phyloP scores from a whole-genome alignment of 1,140 invertebrate genomes.

The Ridgeia piscesae region DNA sequence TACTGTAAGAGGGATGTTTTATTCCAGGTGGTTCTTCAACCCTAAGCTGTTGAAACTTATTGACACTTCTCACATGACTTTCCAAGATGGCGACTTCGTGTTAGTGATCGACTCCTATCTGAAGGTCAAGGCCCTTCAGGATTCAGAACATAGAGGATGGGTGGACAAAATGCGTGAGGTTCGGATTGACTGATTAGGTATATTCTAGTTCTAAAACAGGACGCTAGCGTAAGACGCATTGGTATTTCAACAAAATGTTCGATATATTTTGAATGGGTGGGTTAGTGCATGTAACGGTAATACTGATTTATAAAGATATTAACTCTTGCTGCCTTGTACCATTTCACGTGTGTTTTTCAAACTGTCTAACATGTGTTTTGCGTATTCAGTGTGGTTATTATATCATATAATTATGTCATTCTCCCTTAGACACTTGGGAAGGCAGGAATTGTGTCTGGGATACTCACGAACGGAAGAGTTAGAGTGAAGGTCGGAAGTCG shows the following conservation, averaged over 20 bases:
- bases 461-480: background rate
- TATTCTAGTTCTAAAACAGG: background rate
- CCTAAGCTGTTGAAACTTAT: background rate
- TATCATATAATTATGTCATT: background rate
- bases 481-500: background rate
- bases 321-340: too few species aligned
- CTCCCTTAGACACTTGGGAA: background rate
- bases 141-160: background rate
- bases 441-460: background rate
- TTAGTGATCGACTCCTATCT: background rate
- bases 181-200: background rate
- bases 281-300: too few species aligned
- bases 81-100: constrained; percentile 11
- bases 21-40: background rate
- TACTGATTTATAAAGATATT: too few species aligned
- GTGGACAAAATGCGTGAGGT: background rate
- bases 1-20: background rate
- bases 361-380: too few species aligned
- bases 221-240: too few species aligned
- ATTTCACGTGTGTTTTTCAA: too few species aligned
- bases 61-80: background rate
- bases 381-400: too few species aligned
- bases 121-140: constrained; percentile 6
- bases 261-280: too few species aligned
- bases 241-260: too few species aligned